Conservation (phyloP, 1,140 invertebrate species). For the Zophobas atratus region DNA sequence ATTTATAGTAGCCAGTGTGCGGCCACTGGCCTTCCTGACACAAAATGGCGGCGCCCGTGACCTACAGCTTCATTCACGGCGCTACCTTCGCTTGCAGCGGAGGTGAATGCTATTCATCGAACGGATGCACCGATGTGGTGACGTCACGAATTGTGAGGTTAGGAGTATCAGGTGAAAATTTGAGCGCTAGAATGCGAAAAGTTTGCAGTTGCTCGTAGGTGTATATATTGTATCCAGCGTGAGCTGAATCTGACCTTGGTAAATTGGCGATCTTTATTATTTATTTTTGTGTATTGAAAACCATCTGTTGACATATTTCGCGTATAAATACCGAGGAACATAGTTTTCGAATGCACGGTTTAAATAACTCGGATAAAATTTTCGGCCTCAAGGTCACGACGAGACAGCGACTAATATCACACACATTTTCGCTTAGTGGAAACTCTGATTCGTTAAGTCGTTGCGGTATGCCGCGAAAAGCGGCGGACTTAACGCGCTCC, state of each 20-base stretch:
- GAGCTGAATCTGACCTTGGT: conserved; percentile 15
- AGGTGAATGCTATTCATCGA: background rate
- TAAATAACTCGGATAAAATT: conserved; percentile 9
- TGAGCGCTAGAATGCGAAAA: background rate
- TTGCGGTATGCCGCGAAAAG: too few species aligned
- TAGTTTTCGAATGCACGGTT: background rate
- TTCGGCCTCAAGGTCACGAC: background rate
- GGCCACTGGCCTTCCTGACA: conserved; percentile 73
- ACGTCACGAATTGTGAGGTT: too few species aligned
- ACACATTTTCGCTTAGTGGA: background rate
- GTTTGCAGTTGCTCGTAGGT: conserved; percentile 3
- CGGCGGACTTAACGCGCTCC: too few species aligned
- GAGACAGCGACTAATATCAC: background rate
- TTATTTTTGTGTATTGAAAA: conserved; percentile 30
- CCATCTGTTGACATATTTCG: conserved; percentile 32
- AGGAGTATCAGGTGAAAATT: background rate
- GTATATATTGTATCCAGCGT: conserved; percentile 16
- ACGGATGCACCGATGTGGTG: too few species aligned
- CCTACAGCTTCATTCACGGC: conserved; percentile 66
- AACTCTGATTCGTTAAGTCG: too few species aligned
- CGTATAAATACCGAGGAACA: conserved; percentile 6
- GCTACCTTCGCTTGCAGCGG: conserved; percentile 44
- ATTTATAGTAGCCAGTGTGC: conserved; percentile 72
- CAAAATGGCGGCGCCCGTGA: conserved; percentile 71
- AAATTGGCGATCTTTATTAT: conserved; percentile 36